Evolutionary conservation across 2,797 vertebrate species (phyloP).

Genomic region (Sarcoramphus papa): DNA sequence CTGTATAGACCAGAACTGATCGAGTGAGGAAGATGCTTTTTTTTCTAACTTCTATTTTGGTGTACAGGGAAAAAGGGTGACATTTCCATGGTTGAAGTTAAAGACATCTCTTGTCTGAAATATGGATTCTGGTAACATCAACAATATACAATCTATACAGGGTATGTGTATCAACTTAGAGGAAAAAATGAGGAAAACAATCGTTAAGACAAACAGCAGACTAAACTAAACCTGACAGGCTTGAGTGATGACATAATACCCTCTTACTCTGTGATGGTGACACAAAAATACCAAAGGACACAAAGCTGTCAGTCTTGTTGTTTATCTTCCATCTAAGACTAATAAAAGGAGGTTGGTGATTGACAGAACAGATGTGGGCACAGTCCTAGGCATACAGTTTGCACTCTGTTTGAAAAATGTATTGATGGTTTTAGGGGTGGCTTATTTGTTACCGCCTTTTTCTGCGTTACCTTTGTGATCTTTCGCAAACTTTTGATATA

Average conservation of each 20-base stretch:
- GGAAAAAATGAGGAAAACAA: conserved; percentile 50
- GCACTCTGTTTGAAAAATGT: conserved; percentile 30
- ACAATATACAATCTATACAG: conserved; percentile 9
- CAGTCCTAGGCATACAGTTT: neutral
- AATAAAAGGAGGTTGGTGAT: conserved; percentile 69
- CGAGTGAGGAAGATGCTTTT: neutral
- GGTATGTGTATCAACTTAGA: conserved; percentile 3
- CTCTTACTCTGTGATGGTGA: conserved; percentile 62
- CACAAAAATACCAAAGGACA: conserved; percentile 74
- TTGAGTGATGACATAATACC: conserved; percentile 72
- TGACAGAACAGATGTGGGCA: conserved; percentile 52
- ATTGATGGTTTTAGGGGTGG: conserved; percentile 25
- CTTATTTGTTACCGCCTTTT: conserved; percentile 34
- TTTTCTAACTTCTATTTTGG: neutral
- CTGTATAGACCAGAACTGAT: neutral
- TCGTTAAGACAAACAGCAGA: conserved; percentile 52
- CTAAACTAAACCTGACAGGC: conserved; percentile 64
- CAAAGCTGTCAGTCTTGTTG: conserved; percentile 73
- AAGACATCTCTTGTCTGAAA: neutral
- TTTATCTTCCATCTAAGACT: conserved; percentile 72
- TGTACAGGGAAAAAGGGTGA: neutral
- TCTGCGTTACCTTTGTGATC: neutral
- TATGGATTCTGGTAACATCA: conserved; percentile 18
- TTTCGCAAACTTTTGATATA: neutral
- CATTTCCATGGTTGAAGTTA: neutral